Base-by-base conservation (phyloP, 2,113 vertebrate genomes). In the Neolamprologus variostigma region DNA sequence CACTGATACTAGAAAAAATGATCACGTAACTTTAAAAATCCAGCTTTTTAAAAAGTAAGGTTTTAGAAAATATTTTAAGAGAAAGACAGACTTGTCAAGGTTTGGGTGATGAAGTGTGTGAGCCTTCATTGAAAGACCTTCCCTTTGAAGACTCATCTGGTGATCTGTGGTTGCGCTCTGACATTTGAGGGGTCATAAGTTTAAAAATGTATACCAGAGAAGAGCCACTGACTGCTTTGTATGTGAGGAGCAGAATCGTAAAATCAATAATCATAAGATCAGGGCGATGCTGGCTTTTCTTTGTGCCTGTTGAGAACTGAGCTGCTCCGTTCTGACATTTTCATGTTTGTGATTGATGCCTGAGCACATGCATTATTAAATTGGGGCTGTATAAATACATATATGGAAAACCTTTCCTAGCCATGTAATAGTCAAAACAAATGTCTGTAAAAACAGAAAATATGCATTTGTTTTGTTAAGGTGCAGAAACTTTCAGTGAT, bases 111-210 rank as follows among this genome's bases (percentile, higher is more conserved):
- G 12, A 59, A 79, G 73, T 83, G 33, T 45, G 37, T 37, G n/a
- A 54, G 23, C 33, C 21, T 42, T 89, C 17, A 11, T 61, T 59
- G 37, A 86, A 88, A 84, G 82, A 83, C 21, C 71, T 35, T 87
- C 33, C 71, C 81, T 91, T 91, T 92, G 88, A 94, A 91, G 85
- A 73, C 57, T 79, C 84, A 23, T 17, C 14, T 40, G 79, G 61
- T 79, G 81, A 93, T 88, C 87, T 82, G 37, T 82, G 26, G 84
- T 85, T 87, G 80, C 42, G 31, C 51, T 76, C 71, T 94, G 85
- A 89, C 68, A 85, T 68, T 13, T 84, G 13, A 84, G 26, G 23
- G 63, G 89, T 94, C 89, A 81, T 4, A 45, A 33, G 89, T 91
- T 93, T 85, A 89, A 47, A 84, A 66, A 84, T 66, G 21, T 78